Evolutionary conservation across 1,140 invertebrate genomes (phyloP).

Genomic region (Drosophila eugracilis): DNA sequence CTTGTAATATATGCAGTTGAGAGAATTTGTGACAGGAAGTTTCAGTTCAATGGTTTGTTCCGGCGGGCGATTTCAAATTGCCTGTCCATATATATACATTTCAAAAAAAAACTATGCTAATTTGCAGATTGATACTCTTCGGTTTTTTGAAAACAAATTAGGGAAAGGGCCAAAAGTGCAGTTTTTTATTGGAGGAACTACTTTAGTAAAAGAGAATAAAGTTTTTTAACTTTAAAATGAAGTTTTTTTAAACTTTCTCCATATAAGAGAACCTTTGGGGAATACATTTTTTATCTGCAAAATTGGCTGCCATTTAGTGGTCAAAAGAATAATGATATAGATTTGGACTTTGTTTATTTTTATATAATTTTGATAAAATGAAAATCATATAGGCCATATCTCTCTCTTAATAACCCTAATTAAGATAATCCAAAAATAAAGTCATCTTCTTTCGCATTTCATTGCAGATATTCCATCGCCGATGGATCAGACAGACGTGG

Average conservation of each 20-base stretch:
- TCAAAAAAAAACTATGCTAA: conserved; percentile 20
- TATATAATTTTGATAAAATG: no score
- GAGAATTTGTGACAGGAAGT: conserved; percentile 76
- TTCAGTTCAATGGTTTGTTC: conserved; percentile 82
- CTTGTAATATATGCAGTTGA: conserved; percentile 52
- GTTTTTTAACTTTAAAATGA: neutral
- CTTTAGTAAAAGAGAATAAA: neutral
- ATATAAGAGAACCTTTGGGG: no score
- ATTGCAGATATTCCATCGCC: conserved; percentile 65
- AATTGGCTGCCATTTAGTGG: no score
- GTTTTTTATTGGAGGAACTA: neutral
- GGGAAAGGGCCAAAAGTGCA: conserved; percentile 11
- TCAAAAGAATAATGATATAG: no score
- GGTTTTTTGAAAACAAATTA: conserved; percentile 25
- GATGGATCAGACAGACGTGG: conserved; percentile 29
- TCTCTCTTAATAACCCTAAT: neutral
- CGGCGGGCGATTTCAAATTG: conserved; percentile 72
- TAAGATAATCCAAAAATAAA: conserved; percentile 9
- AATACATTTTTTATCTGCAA: no score
- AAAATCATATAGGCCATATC: no score
- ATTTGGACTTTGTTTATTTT: no score
- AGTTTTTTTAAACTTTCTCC: no score
- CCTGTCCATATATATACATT: conserved; percentile 17
- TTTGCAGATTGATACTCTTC: conserved; percentile 20
- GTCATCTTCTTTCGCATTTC: conserved; percentile 10